These are phyloP conservation scores for Anorthoa munda DNA, from an alignment of 2,888 invertebrate genomes.

Conservation along the genomic window DNA sequence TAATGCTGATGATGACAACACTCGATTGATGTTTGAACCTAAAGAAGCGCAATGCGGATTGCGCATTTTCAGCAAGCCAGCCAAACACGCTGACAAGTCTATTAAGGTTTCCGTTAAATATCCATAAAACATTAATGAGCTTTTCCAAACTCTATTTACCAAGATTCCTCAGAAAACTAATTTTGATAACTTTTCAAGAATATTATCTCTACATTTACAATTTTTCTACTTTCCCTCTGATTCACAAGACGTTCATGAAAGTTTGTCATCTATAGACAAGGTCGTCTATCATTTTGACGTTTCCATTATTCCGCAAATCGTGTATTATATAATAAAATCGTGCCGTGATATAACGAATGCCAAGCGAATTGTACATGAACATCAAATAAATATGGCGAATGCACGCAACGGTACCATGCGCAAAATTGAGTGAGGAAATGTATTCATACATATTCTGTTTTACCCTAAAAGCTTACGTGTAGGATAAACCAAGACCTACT, in stretches of 20 bases:
- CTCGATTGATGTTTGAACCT: neutral
- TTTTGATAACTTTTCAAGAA: neutral
- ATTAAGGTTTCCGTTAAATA: neutral
- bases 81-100: conserved; percentile 32
- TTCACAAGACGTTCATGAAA: conserved; percentile 30
- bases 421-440: conserved; percentile 15
- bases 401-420: conserved; percentile 72
- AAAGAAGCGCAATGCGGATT: conserved; percentile 60
- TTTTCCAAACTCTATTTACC: conserved; percentile 10
- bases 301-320: conserved; percentile 68
- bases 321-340: conserved; percentile 43
- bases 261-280: conserved; percentile 53
- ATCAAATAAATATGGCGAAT: conserved; percentile 72
- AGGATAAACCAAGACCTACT: neutral
- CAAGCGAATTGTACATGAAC: conserved; percentile 63
- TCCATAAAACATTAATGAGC: conserved; percentile 19
- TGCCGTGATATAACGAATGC: conserved; percentile 71
- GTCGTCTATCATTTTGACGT: conserved; percentile 75
- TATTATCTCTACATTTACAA: neutral
- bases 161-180: neutral
- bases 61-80: conserved; percentile 22
- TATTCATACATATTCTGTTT: conserved; percentile 7
- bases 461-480: neutral
- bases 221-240: conserved; percentile 2
- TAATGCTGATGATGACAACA: conserved; percentile 2